These are phyloP conservation scores for Acleris emargana DNA, from an alignment of 2,888 invertebrate genomes.

Conservation along the genomic window DNA sequence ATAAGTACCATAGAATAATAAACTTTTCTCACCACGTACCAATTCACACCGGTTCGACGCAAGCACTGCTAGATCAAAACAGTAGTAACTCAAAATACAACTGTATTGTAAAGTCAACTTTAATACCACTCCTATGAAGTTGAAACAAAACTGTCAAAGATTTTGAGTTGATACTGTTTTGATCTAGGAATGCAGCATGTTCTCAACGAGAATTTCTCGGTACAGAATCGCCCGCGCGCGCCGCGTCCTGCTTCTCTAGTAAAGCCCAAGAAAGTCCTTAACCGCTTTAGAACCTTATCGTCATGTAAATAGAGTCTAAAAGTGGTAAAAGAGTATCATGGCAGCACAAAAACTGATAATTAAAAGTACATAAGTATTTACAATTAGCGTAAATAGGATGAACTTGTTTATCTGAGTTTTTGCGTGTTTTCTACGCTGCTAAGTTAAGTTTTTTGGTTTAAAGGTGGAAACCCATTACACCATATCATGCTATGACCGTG, in stretches of 20 bases:
- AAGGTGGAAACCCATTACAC: too few species aligned
- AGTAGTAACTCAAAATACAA: too few species aligned
- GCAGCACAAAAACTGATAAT: slow-evolving; percentile 58
- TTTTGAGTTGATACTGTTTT: too few species aligned
- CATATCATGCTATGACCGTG: too few species aligned
- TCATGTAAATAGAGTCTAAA: neutral
- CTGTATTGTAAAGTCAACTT: too few species aligned
- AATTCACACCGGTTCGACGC: slow-evolving; percentile 38
- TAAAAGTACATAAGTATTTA: slow-evolving; percentile 42
- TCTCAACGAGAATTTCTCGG: slow-evolving; percentile 57
- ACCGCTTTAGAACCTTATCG: too few species aligned
- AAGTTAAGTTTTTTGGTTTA: neutral
- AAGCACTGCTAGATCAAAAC: slow-evolving; percentile 1
- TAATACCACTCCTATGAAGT: too few species aligned
- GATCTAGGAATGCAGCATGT: neutral
- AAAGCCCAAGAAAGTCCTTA: neutral
- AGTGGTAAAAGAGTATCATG: neutral
- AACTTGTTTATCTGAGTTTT: slow-evolving; percentile 14
- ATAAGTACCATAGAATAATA: too few species aligned
- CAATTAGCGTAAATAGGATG: slow-evolving; percentile 18
- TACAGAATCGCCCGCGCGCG: slow-evolving; percentile 59
- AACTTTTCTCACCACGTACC: slow-evolving; percentile 37
- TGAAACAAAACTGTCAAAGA: too few species aligned
- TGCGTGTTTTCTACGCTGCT: neutral
- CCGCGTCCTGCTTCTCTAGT: slow-evolving; percentile 56